Evolutionary conservation across 1,140 invertebrate genomes (phyloP), one percentile per base, ranked within the genome.

Genomic region (Andrena cerasifolii): DNA sequence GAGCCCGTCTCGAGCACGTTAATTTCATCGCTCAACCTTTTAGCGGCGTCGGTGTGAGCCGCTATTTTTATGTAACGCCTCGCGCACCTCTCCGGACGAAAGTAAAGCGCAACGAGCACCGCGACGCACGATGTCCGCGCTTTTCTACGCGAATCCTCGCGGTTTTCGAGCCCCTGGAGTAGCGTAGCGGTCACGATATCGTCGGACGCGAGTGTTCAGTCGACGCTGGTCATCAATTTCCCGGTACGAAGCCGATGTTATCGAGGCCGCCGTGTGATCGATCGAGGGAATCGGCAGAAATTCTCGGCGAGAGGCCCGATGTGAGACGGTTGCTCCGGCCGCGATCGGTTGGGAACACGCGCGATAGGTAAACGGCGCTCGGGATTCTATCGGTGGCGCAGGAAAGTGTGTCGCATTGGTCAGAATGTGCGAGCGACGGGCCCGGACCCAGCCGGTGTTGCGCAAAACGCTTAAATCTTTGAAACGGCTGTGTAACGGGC

Each of bases 341-440:
- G 49, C 24, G 31, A 53, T 51, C 43, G 14, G 6, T n/a, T 26
- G 49, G 43, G 28, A 28, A 21, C 14, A 67, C 49, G 59, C 79
- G 74, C 66, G 80, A 70, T 80, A 73, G 49, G 62, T 83, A 62
- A 65, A 53, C 65, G 58, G 18, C 49, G 61, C 53, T 56, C 47
- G 59, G 77, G 40, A 62, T 71, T 84, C 71, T 82, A 73, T 63
- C 31, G 54, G 18, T 49, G 61, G 61, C 59, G 61, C 63, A 76
- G 53, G 75, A 79, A 84, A 84, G 81, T 84, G 51, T 84, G 77
- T 83, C 82, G 61, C 71, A 56, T 76, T 75, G 76, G 70, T 71
- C 59, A 77, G 66, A 78, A 78, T 54, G 51, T 2, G 63, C n/a
- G 63, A 54, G 40, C 43, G 33, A 45, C 36, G n/a, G 7, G 56